Evolutionary conservation across 2,113 vertebrate genomes (phyloP).

Genomic region (Anguilla japonica): DNA sequence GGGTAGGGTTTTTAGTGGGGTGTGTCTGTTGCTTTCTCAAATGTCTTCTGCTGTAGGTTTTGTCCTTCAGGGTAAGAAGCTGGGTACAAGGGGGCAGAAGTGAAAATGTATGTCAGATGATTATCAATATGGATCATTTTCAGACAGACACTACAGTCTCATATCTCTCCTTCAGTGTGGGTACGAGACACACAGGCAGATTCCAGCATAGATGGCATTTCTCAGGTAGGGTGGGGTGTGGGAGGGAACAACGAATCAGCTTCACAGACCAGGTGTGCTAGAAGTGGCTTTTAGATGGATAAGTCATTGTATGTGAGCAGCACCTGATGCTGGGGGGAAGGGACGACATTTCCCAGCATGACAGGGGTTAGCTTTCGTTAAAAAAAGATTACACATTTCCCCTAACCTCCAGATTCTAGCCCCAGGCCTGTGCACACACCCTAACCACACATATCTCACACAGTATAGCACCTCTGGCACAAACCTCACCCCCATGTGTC

Average conservation of each 20-base stretch:
- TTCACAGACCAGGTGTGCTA: background rate
- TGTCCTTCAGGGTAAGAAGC: background rate
- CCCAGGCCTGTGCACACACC: background rate
- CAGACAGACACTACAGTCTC: background rate
- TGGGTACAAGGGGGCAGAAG: background rate
- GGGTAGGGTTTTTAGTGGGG: background rate
- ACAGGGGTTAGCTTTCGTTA: background rate
- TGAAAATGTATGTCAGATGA: background rate
- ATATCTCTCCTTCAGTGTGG: background rate
- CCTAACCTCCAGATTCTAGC: background rate
- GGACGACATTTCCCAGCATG: background rate
- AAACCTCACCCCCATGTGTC: background rate
- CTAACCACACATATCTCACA: background rate
- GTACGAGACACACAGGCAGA: background rate
- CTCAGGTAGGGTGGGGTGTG: background rate
- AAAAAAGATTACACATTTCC: background rate
- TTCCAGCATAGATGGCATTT: background rate
- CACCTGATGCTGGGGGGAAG: background rate
- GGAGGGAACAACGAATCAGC: background rate
- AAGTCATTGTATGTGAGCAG: background rate
- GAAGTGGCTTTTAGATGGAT: background rate
- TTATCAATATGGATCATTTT: background rate
- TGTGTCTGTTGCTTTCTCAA: constrained; percentile 16
- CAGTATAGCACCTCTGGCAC: background rate
- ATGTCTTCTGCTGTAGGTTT: background rate